Base-by-base conservation (phyloP, 1,140 invertebrate genomes). In the Drosophila teissieri region DNA sequence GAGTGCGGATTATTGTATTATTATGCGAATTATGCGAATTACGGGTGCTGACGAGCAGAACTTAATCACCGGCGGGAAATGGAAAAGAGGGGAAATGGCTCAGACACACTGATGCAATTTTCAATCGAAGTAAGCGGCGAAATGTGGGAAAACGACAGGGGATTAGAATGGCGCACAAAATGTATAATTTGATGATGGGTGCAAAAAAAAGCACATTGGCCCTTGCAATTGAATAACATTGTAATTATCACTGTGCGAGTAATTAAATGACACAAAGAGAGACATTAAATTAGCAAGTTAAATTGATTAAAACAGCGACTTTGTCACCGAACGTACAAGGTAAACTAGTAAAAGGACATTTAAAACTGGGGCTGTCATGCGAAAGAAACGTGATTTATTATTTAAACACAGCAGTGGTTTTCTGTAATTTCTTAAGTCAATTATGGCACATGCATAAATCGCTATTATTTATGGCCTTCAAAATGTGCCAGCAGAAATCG, bases 1-100 rank as follows among this genome's bases (percentile, higher is more conserved):
- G 44, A 60, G 72, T 49, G 27, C 2, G n/a, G 51, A 60, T 46
- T 70, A 70, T 49, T 53, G 19, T 34, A 60, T 46, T 70, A 70
- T 49, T 53, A 24, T 34, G 15, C 34, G 27, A 56, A 70, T 49
- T 53, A 24, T 34, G 15, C 34, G 27, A 56, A 44, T 52, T 55
- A 44, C 44, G 27, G 45, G 4, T n/a, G 24, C 22, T 10, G 3
- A 10, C 31, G 31, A 17, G 2, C 10, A 12, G 17, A 48, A 56
- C 40, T 37, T 56, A 69, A 56, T 69, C 69, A 69, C 24, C 11
- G 11, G 17, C 34, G n/a, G 63, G 42, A 69, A 69, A 55, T 54
- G 61, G 48, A 24, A 39, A 22, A n/a, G 10, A 31, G 10, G 67
- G 63, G 49, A 55, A 70, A 68, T 68, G 19, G 39, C 10, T 55